Evolutionary conservation across 2,888 invertebrate species (phyloP), one percentile per base, ranked within the genome.

Genomic region (Tubulanus polymorphus): DNA sequence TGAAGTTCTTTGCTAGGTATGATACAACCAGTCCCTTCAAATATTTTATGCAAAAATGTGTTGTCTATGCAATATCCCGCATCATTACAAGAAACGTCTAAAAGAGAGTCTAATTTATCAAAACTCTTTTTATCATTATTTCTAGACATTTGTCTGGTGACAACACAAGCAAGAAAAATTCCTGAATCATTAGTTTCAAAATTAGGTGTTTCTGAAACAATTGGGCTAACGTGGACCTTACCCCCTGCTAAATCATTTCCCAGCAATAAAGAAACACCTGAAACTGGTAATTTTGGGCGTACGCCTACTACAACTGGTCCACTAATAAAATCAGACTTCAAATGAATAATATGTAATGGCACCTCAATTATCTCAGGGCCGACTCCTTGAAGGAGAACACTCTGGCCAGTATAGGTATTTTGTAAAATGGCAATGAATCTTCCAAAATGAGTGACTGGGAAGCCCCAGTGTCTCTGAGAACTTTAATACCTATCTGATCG

Each of bases 391-490:
- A 56, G 50, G 48, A 60, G 53, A 37, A 60, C 57, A 51, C 41
- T 51, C 12, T 37, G 20, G 26, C 52, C 49, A 35, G 54, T 35
- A 48, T 29, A 60, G 32, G 54, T 29, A 47, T 51, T 48, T 41
- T 57, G 37, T 49, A 49, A 51, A 60, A 54, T 12, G 51, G 50
- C 55, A 56, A 52, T 23, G 27, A 37, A 48, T 51, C 59, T 46
- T 50, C 53, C 37, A 60, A 48, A 29, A 62, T 48, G 28, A 60
- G 49, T 45, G 59, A 56, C 54, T 62, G 60, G 54, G 57, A 49
- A 37, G 60, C 57, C 26, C 54, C 58, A 6, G 60, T 62, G 35
- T 62, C 59, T 37, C 57, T 32, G 32, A 59, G 55, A 30, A 61
- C 55, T 29, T 48, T 49, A 45, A 60, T 48, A 29, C 53, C 51